Evolutionary conservation across 2,888 invertebrate genomes (phyloP).

Genomic region (Elmis aenea): DNA sequence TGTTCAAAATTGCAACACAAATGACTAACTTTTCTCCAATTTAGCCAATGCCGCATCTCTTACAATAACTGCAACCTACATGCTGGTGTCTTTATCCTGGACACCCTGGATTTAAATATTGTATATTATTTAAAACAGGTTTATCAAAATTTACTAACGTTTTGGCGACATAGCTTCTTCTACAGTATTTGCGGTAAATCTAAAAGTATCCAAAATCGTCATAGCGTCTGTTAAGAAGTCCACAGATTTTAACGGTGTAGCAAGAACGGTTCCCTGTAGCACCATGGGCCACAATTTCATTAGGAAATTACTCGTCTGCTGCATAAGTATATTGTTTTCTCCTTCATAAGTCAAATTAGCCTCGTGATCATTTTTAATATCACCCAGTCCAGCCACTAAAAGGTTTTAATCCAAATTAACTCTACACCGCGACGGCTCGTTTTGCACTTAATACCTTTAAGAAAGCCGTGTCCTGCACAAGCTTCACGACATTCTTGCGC

Average conservation of each 20-base stretch:
- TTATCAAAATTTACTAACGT: slow-evolving; percentile 44
- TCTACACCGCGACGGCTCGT: slow-evolving; percentile 47
- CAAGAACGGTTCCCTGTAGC: slow-evolving; percentile 40
- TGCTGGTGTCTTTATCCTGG: too few species aligned
- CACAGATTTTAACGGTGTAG: slow-evolving; percentile 61
- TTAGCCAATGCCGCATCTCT: too few species aligned
- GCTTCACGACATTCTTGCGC: slow-evolving; percentile 92
- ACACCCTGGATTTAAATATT: too few species aligned
- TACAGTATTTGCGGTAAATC: slow-evolving; percentile 48
- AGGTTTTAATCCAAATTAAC: slow-evolving; percentile 45
- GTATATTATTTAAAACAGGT: too few species aligned
- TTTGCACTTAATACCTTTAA: slow-evolving; percentile 56
- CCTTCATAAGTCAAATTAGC: slow-evolving; percentile 89
- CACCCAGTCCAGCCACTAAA: slow-evolving; percentile 67
- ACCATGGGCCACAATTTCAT: slow-evolving; percentile 55
- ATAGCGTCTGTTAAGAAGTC: slow-evolving; percentile 58
- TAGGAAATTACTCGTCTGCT: slow-evolving; percentile 78
- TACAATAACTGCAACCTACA: too few species aligned
- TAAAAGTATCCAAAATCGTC: slow-evolving; percentile 51
- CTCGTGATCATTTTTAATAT: slow-evolving; percentile 74
- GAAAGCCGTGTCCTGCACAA: slow-evolving; percentile 93
- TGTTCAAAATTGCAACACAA: too few species aligned
- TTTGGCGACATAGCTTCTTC: slow-evolving; percentile 52
- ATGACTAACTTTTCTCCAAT: too few species aligned
- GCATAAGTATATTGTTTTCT: slow-evolving; percentile 83